A percentile compares a stretch with the other conserved stretches of the same genome.
Conservation (phyloP, 2,797 vertebrate genomes). For the Nyctalus aviator region DNA sequence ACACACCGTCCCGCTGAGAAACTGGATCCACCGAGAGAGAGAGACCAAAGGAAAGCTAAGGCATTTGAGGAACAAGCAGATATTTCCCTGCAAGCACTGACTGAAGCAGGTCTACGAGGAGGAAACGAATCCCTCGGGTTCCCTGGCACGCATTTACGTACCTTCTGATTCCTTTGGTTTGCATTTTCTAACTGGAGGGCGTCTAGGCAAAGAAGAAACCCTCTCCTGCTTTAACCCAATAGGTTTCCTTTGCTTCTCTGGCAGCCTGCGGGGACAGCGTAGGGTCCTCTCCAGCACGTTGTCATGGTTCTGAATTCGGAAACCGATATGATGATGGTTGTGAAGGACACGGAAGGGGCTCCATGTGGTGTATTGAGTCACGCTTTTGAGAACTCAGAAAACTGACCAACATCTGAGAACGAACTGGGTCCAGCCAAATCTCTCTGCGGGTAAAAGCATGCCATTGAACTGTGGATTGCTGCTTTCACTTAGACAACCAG, state of each 20-base stretch:
- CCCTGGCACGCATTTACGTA: neutral
- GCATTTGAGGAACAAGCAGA: constrained; percentile 2
- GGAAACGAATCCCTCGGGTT: neutral
- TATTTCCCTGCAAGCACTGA: neutral
- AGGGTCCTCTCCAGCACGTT: neutral
- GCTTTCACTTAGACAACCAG: neutral
- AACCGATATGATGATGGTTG: neutral
- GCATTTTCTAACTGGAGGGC: neutral
- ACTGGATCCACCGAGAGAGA: neutral
- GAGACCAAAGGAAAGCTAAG: constrained; percentile 55
- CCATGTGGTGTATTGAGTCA: neutral
- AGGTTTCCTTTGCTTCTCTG: constrained; percentile 45
- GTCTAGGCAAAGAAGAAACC: constrained; percentile 8
- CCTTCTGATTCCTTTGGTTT: constrained; percentile 24
- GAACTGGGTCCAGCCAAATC: neutral
- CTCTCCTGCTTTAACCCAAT: constrained; percentile 4
- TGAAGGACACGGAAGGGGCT: neutral
- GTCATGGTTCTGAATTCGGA: constrained; percentile 38
- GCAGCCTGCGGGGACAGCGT: constrained; percentile 6
- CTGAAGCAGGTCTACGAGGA: neutral
- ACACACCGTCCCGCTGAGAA: constrained; percentile 43
- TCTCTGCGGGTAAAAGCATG: neutral
- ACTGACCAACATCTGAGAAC: neutral
- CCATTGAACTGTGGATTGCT: neutral
- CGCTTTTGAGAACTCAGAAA: neutral